These are phyloP conservation scores for Ruditapes philippinarum DNA, from an alignment of 1,140 invertebrate species.

Conservation along the genomic window DNA sequence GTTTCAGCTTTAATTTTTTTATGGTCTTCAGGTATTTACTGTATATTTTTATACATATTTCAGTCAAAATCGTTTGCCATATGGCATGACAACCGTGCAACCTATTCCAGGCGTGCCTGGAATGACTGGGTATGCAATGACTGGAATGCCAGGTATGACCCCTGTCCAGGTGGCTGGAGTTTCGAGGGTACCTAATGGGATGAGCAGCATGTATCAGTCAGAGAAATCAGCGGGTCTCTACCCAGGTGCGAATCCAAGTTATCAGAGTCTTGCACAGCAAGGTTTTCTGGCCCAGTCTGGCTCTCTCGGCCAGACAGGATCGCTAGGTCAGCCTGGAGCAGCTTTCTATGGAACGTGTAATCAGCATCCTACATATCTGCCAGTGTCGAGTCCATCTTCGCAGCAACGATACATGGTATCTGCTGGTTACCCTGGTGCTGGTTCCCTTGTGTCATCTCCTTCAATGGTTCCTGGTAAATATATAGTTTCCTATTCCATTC, in stretches of 20 bases:
- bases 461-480: slow-evolving; percentile 45
- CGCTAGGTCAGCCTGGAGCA: not conserved
- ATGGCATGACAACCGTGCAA: slow-evolving; percentile 44
- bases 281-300: slow-evolving; percentile 35
- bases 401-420: slow-evolving; percentile 65
- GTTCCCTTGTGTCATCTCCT: slow-evolving; percentile 20
- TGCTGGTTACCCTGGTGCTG: slow-evolving; percentile 23
- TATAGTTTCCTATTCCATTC: too few species aligned
- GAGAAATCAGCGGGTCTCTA: slow-evolving; percentile 41
- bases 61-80: slow-evolving; percentile 38
- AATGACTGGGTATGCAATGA: slow-evolving; percentile 6
- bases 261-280: slow-evolving; percentile 40
- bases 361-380: slow-evolving; percentile 29
- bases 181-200: slow-evolving; percentile 40
- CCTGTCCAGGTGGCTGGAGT: slow-evolving; percentile 51
- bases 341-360: not conserved
- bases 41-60: not conserved
- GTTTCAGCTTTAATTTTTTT: too few species aligned
- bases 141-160: slow-evolving; percentile 42
- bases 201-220: slow-evolving; percentile 41
- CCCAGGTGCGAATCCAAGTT: slow-evolving; percentile 10
- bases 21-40: slow-evolving; percentile 20
- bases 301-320: slow-evolving; percentile 26
- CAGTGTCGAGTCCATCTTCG: slow-evolving; percentile 29
- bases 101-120: slow-evolving; percentile 38